Percentiles rank a stretch among this genome's conserved stretches.
phyloP scores from a whole-genome alignment of 2,797 vertebrate genomes.

The Halcyon badia region DNA sequence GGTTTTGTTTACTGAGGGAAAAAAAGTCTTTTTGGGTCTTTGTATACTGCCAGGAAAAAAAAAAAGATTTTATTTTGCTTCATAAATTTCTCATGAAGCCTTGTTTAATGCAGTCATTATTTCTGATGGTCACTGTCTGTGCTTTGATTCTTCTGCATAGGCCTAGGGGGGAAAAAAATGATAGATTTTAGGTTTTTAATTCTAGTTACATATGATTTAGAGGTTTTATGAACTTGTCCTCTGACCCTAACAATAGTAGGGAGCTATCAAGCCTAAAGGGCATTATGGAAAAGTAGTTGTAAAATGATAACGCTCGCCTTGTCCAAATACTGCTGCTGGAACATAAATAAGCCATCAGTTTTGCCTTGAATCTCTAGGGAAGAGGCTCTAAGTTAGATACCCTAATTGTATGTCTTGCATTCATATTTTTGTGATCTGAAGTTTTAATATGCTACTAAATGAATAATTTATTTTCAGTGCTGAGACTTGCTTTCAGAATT shows the following conservation, averaged over 20 bases:
- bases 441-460: background rate
- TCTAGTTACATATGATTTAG: constrained; percentile 67
- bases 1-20: background rate
- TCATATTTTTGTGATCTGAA: background rate
- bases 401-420: background rate
- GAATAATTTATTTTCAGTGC: background rate
- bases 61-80: background rate
- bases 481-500: background rate
- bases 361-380: constrained; percentile 13
- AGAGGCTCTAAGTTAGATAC: background rate
- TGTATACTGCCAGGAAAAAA: background rate
- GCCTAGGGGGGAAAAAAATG: constrained; percentile 23
- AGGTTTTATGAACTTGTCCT: constrained; percentile 77
- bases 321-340: constrained; percentile 51
- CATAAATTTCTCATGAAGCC: constrained; percentile 75
- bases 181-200: constrained; percentile 59
- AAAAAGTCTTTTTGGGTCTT: constrained; percentile 15
- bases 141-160: constrained; percentile 55
- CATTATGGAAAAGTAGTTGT: constrained; percentile 58
- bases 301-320: constrained; percentile 56
- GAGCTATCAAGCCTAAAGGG: constrained; percentile 69
- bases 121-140: constrained; percentile 53
- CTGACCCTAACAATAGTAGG: constrained; percentile 56
- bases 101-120: constrained; percentile 63
- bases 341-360: constrained; percentile 57